Conservation (phyloP, 2,888 invertebrate genomes). For the Eupithecia inturbata region DNA sequence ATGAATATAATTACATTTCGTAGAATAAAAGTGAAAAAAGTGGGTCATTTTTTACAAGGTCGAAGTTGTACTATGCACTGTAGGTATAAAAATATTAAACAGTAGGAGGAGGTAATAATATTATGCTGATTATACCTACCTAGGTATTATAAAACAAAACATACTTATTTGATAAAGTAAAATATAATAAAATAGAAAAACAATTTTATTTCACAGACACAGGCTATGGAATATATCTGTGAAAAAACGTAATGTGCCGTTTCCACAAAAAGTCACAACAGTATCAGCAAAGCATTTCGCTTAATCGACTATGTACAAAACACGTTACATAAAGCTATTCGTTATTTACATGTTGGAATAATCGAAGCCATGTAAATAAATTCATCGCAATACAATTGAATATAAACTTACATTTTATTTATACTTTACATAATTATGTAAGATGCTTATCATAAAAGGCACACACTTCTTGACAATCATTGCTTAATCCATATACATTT, state of each 20-base stretch:
- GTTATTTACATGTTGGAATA: constrained; percentile 48
- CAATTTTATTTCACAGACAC: constrained; percentile 11
- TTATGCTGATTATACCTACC: constrained; percentile 41
- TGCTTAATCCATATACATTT: constrained; percentile 21
- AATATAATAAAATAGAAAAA: constrained; percentile 19
- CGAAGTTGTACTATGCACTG: constrained; percentile 50
- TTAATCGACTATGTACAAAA: constrained; percentile 43
- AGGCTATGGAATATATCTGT: not conserved
- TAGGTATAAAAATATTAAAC: constrained; percentile 60
- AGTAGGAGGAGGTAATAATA: constrained; percentile 35
- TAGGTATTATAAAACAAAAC: constrained; percentile 25
- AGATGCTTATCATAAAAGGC: constrained; percentile 62
- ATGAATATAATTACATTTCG: constrained; percentile 59
- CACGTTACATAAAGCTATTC: constrained; percentile 44
- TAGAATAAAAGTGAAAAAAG: constrained; percentile 64
- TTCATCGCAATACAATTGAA: constrained; percentile 12
- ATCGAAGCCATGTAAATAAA: constrained; percentile 34
- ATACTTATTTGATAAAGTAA: constrained; percentile 12
- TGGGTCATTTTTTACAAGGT: constrained; percentile 57
- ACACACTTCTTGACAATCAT: constrained; percentile 52
- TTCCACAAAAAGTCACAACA: constrained; percentile 64
- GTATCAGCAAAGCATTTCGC: constrained; percentile 61
- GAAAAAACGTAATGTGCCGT: constrained; percentile 52
- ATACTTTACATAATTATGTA: constrained; percentile 21
- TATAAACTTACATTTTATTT: constrained; percentile 18